Evolutionary conservation across 2,888 invertebrate species (phyloP).

Genomic region (Capitulum mitella): DNA sequence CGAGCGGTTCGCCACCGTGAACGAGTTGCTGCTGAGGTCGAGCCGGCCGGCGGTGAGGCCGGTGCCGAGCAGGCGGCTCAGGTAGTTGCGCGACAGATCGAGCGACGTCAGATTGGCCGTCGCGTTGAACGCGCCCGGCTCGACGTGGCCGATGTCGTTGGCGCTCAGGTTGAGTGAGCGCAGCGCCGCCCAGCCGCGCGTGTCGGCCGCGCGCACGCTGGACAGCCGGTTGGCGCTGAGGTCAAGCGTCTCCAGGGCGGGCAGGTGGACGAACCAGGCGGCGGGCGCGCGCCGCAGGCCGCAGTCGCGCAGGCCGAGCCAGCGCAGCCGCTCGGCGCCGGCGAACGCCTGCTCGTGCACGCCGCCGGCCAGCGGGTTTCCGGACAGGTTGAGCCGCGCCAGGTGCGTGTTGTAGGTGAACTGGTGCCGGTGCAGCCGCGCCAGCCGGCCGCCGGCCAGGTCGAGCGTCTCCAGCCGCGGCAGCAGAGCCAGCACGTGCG

Average conservation of each 20-base stretch:
- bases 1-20: conserved; percentile 30
- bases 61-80: conserved; percentile 29
- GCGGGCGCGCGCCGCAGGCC: conserved; percentile 28
- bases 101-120: conserved; percentile 32
- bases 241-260: conserved; percentile 29
- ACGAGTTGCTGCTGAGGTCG: conserved; percentile 34
- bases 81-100: conserved; percentile 33
- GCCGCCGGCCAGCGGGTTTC: conserved; percentile 27
- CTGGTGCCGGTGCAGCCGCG: background rate
- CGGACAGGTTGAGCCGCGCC: conserved; percentile 28
- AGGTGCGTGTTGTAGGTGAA: conserved; percentile 30
- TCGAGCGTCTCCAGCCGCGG: conserved; percentile 2
- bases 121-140: conserved; percentile 33
- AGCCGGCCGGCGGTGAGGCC: conserved; percentile 30
- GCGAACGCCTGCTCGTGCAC: conserved; percentile 25
- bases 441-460: background rate
- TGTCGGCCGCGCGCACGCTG: conserved; percentile 31
- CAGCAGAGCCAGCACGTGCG: conserved; percentile 14
- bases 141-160: conserved; percentile 34
- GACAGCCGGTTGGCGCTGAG: conserved; percentile 32
- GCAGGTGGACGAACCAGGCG: background rate
- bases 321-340: conserved; percentile 26
- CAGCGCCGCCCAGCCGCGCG: conserved; percentile 30
- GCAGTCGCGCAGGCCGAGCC: conserved; percentile 30
- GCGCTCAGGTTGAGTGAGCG: conserved; percentile 32